Base-by-base conservation (phyloP, 2,888 invertebrate species). In the Hyppa rectilinea region DNA sequence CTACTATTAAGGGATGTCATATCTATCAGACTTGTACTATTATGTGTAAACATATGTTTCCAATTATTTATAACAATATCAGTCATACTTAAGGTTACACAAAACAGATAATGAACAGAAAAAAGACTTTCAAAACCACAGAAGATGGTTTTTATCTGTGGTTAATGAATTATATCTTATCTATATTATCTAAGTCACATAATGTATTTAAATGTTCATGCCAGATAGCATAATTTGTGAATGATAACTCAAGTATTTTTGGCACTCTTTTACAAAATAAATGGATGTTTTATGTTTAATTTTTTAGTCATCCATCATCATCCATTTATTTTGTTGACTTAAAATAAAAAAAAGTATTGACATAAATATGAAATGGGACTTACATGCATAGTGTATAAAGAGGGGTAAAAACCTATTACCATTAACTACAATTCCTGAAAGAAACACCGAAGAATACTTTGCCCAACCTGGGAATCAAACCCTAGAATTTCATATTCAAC, bases 151-250 rank as follows among this genome's bases (percentile, higher is more conserved):
- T 20, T 59, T 55, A 63, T 77, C 75, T 31, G 2, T 34, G 20
- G 23, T 29, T 55, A 63, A 52, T 58, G n/a, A 58, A 23, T 47
- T 5, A 14, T 73, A 63, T 71, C 55, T 75, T 71, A 75, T 71
- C 64, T 75, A 34, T 31, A 36, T 43, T 20, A 4, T 50, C 12
- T 62, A 49, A 71, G 20, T 71, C 63, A 77, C 49, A 17, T 14
- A 49, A 53, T 62, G 58, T 47, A 58, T 47, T 76, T 36, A 20
- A 62, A 62, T 59, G n/a, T 36, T 20, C 43, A 40, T 50, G 14
- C 4, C 10, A 34, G 50, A 58, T 70, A 58, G 9, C 20, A 23
- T 40, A 29, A 36, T 58, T 38, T 3, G 9, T 53, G 5, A 74
- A 50, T 34, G 26, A 38, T 31, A n/a, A 47, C 23, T 5, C 20